Base-by-base conservation (phyloP, 2,113 vertebrate genomes). In the Rana temporaria region DNA sequence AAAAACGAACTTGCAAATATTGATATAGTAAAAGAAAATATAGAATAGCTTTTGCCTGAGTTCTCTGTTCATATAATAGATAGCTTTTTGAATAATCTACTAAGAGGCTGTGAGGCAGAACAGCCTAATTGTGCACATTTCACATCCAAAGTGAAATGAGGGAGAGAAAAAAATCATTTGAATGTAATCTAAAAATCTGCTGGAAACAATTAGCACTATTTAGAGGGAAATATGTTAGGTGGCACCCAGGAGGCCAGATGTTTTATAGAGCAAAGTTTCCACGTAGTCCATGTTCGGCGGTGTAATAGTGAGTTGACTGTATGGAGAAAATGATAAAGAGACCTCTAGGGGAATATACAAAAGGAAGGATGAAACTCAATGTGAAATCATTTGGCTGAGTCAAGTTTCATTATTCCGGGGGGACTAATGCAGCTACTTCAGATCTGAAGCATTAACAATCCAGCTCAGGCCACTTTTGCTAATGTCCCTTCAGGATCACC, bases 311-410 rank as follows among this genome's bases (percentile, higher is more conserved):
- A 74, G 78, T 57, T 74, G 79, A 81, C 59, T 72, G 79, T 42
- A 38, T 20, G 12, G 48, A 67, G 80, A 74, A 74, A 55, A 82
- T 74, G 80, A 82, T 73, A 82, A 75, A 82, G 52, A 26, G 71
- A 53, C 59, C 78, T 62, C 78, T 70, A 19, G 78, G 66, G 78
- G 66, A 80, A 70, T 70, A 80, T 80, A 68, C 67, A 80, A 82
- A 56, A 65, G 69, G n/a, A 66, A 66, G 70, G 62, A 82, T 74
- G 80, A 73, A 74, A 59, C 60, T 66, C 80, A 66, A 82, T 82
- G 69, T 74, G 69, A 82, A 75, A 74, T 82, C 26, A 82, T 82
- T 82, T 82, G 70, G 80, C 80, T 74, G 70, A 82, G 80, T 82
- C 70, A 82, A 82, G 80, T 82, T 82, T 82, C 70, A 82, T 82